Evolutionary conservation across 1,140 invertebrate genomes (phyloP).

Genomic region (Atta texana): DNA sequence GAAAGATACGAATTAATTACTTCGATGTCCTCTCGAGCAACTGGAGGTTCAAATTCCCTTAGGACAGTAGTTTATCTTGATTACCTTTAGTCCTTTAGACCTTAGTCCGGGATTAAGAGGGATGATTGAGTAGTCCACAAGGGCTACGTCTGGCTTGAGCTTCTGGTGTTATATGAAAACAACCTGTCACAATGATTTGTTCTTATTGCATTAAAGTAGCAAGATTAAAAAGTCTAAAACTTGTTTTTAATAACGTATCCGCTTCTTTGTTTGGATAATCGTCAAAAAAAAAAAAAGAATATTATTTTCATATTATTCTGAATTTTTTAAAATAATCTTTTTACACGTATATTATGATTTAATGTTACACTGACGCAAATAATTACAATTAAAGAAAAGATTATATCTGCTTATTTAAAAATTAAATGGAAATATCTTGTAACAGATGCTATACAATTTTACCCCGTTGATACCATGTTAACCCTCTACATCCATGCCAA

Average conservation of each 20-base stretch:
- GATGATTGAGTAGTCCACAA: constrained; percentile 77
- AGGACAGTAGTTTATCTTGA: constrained; percentile 77
- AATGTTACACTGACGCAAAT: not conserved
- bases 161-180: constrained; percentile 76
- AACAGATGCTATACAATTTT: not conserved
- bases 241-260: constrained; percentile 29
- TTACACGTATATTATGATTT: not conserved
- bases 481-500: not conserved
- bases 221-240: constrained; percentile 54
- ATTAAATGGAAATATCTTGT: constrained; percentile 18
- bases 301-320: too few relatives aligned
- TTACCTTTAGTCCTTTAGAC: constrained; percentile 77
- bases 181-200: constrained; percentile 75
- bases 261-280: constrained; percentile 4
- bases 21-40: constrained; percentile 74
- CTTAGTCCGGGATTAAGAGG: constrained; percentile 75
- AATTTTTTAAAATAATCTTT: not conserved
- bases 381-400: not conserved
- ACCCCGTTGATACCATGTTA: constrained; percentile 13
- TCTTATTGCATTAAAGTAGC: constrained; percentile 29
- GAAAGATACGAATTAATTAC: constrained; percentile 78
- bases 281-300: not conserved
- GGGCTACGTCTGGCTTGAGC: constrained; percentile 67
- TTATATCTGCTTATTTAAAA: not conserved
- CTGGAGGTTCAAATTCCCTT: constrained; percentile 74